Base-by-base conservation (phyloP, 1,140 invertebrate genomes). In the Microplitis demolitor region DNA sequence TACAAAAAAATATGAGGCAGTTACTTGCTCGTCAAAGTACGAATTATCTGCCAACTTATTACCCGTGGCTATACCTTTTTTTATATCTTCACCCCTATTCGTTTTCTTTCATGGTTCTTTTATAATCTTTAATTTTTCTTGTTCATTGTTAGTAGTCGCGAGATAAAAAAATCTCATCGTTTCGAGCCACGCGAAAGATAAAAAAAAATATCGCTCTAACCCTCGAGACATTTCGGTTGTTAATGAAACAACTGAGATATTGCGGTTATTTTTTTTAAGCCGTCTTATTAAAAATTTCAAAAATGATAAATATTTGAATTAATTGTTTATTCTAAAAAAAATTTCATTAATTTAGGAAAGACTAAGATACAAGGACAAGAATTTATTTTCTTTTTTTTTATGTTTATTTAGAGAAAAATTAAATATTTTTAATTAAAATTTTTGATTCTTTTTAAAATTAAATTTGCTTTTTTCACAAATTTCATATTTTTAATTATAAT, bases 31-130 rank as follows among this genome's bases (percentile, higher is more conserved):
- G 80, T 85, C 84, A 85, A 87, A 85, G 80, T 81, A 79, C 79
- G 80, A 85, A 86, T 86, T 87, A 87, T 79, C 56, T 33, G 56
- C 56, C 71, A 66, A 67, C 66, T 85, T 84, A 85, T 87, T 87
- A 85, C 85, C 82, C 83, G 71, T 81, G 73, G 82, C 80, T 78
- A 79, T 39, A 51, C 53, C 62, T 67, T 56, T 66, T 66, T 66
- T 70, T 64, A 35, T 78, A 78, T 79, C 72, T 74, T 76, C 75
- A 78, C 67, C 75, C 80, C 79, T 82, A 80, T 80, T 79, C 24
- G 56, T 71, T 69, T 68, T 60, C 69, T 72, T 75, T 74, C 2
- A 24, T 24, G 24, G 51, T 58, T 70, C 67, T 70, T 58, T 39
- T 39, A n/a, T 35, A 8, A 34, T 66, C 8, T 24, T 66, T 66